Percentiles rank a stretch among this genome's conserved stretches.
Evolutionary conservation across 2,888 invertebrate genomes (phyloP).

Genomic region (Philopedon plagiatum): DNA sequence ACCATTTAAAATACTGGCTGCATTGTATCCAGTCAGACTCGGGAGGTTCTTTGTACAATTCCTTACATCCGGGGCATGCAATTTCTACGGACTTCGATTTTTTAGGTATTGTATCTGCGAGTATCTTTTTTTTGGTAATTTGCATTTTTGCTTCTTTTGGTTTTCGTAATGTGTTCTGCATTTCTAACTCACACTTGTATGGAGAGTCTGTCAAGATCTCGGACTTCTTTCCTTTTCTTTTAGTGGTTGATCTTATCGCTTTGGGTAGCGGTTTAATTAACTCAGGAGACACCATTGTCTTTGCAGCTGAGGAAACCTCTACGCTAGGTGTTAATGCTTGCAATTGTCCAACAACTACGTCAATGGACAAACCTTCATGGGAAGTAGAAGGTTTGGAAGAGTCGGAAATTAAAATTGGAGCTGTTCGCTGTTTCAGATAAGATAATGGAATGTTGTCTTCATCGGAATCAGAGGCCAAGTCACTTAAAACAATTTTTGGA

Average conservation of each 20-base stretch:
- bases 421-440: not conserved
- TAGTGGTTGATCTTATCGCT: not conserved
- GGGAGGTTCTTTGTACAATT: constrained; percentile 1
- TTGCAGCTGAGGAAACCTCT: not conserved
- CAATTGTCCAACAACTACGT: too few species aligned
- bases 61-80: too few species aligned
- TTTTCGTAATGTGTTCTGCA: not conserved
- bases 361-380: not conserved
- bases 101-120: not conserved
- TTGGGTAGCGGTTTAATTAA: constrained; percentile 15
- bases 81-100: not conserved
- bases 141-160: not conserved
- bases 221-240: constrained; percentile 12
- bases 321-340: too few species aligned
- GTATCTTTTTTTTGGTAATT: not conserved
- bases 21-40: constrained; percentile 18
- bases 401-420: not conserved
- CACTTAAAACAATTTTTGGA: too few species aligned
- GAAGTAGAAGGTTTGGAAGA: constrained; percentile 10
- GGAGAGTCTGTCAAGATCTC: constrained; percentile 24
- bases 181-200: constrained; percentile 2
- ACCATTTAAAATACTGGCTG: not conserved
- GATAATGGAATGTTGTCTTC: not conserved
- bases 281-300: not conserved
- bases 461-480: not conserved